Evolutionary conservation across 2,888 invertebrate species (phyloP).

Genomic region (Crioceris asparagi): DNA sequence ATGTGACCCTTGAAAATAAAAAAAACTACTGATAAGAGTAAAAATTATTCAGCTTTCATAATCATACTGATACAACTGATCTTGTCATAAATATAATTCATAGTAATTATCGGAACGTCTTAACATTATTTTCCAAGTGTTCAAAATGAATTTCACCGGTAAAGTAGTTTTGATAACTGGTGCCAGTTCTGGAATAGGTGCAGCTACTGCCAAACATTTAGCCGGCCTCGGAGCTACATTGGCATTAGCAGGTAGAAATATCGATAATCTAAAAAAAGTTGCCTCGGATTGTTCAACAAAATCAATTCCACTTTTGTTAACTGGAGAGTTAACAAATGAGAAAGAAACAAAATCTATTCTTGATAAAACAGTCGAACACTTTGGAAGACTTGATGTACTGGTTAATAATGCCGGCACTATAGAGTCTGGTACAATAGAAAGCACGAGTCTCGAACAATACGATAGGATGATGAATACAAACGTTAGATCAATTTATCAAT

Average conservation of each 20-base stretch:
- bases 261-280: conserved; percentile 53
- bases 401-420: conserved; percentile 75
- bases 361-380: conserved; percentile 61
- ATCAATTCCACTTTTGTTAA: conserved; percentile 45
- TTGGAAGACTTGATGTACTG: conserved; percentile 68
- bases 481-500: conserved; percentile 67
- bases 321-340: conserved; percentile 66
- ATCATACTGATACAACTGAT: too few relatives aligned
- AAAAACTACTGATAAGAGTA: too few relatives aligned
- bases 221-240: conserved; percentile 64
- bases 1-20: too few relatives aligned
- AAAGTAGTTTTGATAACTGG: conserved; percentile 70
- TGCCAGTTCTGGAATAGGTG: conserved; percentile 79
- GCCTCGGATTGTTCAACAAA: conserved; percentile 44
- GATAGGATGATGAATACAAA: conserved; percentile 86
- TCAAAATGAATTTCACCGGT: conserved; percentile 47
- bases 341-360: conserved; percentile 60
- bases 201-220: conserved; percentile 67
- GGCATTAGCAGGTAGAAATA: conserved; percentile 62
- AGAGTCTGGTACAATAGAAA: conserved; percentile 66
- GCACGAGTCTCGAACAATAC: conserved; percentile 73
- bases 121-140: too few relatives aligned
- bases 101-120: too few relatives aligned
- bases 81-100: too few relatives aligned
- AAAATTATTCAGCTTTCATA: too few relatives aligned